phyloP scores from a whole-genome alignment of 2,113 vertebrate species.

The Pelvicachromis taeniatus region DNA sequence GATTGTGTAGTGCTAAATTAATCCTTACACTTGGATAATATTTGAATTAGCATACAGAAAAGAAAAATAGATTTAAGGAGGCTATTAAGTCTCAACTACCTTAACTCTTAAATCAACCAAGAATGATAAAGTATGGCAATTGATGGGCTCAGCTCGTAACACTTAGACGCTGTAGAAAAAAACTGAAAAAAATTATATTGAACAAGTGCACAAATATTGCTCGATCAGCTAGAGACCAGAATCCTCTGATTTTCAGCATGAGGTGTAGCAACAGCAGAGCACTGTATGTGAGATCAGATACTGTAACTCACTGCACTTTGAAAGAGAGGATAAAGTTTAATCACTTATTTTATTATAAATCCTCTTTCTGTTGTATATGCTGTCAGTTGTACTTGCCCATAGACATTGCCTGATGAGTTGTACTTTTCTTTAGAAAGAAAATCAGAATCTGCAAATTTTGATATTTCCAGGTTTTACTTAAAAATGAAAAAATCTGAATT shows the following conservation, averaged over 20 bases:
- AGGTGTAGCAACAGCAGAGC: not conserved
- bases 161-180: not conserved
- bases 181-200: not conserved
- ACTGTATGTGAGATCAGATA: not conserved
- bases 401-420: too few relatives aligned
- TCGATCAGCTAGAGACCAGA: not conserved
- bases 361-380: not conserved
- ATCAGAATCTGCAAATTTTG: fast-evolving
- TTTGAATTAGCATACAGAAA: not conserved
- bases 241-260: not conserved
- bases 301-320: fast-evolving
- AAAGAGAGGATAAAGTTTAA: not conserved
- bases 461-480: not conserved
- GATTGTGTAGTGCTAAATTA: not conserved
- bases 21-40: not conserved
- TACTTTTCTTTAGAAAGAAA: not conserved
- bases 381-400: not conserved
- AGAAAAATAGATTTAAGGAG: not conserved
- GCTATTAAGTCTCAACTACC: not conserved
- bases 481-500: not conserved
- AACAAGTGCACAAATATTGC: not conserved
- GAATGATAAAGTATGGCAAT: not conserved
- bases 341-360: not conserved
- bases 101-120: not conserved
- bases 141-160: not conserved